These are phyloP conservation scores for Thereva nobilitata DNA, from an alignment of 2,888 invertebrate species.

Conservation along the genomic window DNA sequence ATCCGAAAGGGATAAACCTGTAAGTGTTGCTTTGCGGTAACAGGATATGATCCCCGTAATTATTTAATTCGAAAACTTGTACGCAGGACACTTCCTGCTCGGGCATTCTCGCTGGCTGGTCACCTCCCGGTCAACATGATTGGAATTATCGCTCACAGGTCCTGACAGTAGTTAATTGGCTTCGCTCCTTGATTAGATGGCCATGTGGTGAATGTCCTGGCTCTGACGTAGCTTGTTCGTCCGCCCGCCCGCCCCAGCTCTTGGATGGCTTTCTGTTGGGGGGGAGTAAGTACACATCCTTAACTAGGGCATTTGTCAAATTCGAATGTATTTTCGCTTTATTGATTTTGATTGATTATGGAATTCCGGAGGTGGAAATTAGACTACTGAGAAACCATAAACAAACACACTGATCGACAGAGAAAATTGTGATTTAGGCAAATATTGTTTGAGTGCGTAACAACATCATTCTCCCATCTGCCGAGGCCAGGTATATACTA, in stretches of 20 bases:
- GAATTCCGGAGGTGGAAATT: constrained; percentile 3
- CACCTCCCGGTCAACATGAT: background rate
- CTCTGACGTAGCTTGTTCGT: background rate
- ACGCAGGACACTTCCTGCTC: background rate
- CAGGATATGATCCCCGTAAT: constrained; percentile 30
- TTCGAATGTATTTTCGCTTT: too few species aligned
- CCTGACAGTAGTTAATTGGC: background rate
- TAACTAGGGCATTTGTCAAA: too few species aligned
- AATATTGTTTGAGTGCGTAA: background rate
- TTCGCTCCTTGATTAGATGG: background rate
- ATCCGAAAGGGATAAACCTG: constrained; percentile 26
- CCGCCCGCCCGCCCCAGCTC: too few species aligned
- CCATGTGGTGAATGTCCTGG: background rate
- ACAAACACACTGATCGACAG: background rate
- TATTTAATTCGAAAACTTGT: constrained; percentile 29
- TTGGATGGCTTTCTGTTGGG: too few species aligned
- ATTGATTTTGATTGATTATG: too few species aligned
- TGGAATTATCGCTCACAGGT: constrained; percentile 7
- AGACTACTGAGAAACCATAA: constrained; percentile 2
- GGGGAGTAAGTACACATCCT: too few species aligned
- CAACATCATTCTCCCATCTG: background rate
- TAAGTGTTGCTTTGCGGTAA: constrained; percentile 24
- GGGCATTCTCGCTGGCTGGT: background rate
- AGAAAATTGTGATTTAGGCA: background rate
- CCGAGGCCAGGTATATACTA: too few species aligned